phyloP scores from a whole-genome alignment of 2,113 vertebrate genomes.

The Microcebus lehilahytsara region DNA sequence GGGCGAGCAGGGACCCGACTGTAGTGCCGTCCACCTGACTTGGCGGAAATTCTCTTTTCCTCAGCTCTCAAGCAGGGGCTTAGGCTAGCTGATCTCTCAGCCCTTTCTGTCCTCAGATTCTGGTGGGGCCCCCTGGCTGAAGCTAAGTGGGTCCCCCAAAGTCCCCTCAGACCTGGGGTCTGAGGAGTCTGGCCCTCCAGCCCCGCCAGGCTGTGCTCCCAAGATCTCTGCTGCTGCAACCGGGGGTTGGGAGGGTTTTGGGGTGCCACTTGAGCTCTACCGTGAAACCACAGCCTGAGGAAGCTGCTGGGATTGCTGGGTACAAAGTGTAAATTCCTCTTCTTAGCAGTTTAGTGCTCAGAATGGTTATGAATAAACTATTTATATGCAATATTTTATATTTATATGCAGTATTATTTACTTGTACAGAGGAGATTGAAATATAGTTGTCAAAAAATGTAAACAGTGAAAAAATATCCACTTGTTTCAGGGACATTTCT shows the following conservation, averaged over 20 bases:
- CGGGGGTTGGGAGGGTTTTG: neutral
- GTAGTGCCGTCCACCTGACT: neutral
- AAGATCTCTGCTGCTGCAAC: neutral
- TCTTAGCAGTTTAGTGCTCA: neutral
- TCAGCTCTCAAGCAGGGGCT: neutral
- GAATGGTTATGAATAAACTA: neutral
- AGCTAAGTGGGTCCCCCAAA: rapidly evolving
- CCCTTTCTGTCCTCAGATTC: neutral
- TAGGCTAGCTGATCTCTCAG: neutral
- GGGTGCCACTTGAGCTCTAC: neutral
- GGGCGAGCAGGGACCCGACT: neutral
- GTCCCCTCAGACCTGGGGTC: rapidly evolving
- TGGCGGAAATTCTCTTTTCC: neutral
- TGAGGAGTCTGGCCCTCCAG: neutral
- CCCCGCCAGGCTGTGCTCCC: neutral
- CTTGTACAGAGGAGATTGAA: neutral
- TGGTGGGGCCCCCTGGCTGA: neutral
- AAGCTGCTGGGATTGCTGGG: too few species aligned
- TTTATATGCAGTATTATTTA: neutral
- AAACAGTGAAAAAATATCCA: neutral
- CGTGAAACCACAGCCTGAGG: too few species aligned
- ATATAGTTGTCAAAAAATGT: neutral
- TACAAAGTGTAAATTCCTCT: neutral
- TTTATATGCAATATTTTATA: neutral
- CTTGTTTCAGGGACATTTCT: neutral